phyloP scores from a whole-genome alignment of 2,888 invertebrate genomes.

The Luperina testacea region DNA sequence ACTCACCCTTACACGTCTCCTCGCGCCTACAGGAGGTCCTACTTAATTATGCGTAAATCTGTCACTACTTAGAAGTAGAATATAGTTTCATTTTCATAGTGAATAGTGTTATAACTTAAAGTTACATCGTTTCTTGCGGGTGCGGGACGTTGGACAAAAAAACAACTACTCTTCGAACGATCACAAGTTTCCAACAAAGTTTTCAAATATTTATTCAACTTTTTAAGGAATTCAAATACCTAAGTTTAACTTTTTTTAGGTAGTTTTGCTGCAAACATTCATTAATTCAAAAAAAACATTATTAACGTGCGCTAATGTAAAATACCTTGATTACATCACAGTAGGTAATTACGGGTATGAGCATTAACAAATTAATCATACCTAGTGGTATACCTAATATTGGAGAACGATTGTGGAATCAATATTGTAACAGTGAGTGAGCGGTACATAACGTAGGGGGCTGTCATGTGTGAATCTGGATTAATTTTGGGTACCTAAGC shows the following conservation, averaged over 20 bases:
- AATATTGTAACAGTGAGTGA: background rate
- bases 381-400: background rate
- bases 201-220: background rate
- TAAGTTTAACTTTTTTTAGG: background rate
- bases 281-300: background rate
- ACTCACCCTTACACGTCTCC: constrained; percentile 18
- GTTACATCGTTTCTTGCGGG: background rate
- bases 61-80: background rate
- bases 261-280: background rate
- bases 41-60: background rate
- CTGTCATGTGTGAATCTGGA: background rate
- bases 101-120: background rate
- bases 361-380: constrained; percentile 16
- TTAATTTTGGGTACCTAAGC: background rate
- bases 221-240: background rate
- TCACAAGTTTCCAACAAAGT: background rate
- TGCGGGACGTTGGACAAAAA: background rate
- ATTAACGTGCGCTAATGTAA: constrained; percentile 12
- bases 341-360: constrained; percentile 13
- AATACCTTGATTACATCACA: constrained; percentile 29
- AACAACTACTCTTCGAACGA: background rate
- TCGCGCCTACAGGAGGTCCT: background rate
- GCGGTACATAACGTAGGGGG: background rate
- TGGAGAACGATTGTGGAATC: too few relatives aligned
- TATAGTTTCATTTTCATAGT: background rate